Evolutionary conservation across 2,888 invertebrate species (phyloP).

Genomic region (Philopedon plagiatum): DNA sequence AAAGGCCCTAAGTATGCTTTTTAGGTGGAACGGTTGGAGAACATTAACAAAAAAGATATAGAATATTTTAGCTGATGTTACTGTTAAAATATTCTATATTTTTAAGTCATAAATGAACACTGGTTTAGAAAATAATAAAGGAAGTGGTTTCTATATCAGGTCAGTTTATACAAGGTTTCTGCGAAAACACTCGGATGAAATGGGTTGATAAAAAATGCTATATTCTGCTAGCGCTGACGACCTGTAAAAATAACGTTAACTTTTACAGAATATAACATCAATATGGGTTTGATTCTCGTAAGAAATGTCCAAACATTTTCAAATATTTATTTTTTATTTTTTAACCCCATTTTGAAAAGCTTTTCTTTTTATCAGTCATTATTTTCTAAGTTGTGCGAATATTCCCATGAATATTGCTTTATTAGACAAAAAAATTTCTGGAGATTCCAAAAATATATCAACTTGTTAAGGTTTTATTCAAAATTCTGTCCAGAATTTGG

Average conservation of each 20-base stretch:
- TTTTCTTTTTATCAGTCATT: too few species aligned
- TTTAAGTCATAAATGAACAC: not conserved
- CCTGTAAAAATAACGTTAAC: conserved; percentile 7
- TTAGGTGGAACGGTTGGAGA: not conserved
- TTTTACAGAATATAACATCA: conserved; percentile 6
- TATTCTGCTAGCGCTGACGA: conserved; percentile 9
- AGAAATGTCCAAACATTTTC: conserved; percentile 5
- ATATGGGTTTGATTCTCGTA: not conserved
- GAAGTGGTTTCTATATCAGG: not conserved
- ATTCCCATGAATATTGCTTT: too few species aligned
- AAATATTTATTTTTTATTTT: too few species aligned
- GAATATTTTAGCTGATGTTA: not conserved
- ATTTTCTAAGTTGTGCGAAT: too few species aligned
- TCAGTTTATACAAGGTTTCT: not conserved
- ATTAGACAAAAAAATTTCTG: too few species aligned
- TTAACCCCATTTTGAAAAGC: too few species aligned
- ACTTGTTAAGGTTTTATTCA: too few species aligned
- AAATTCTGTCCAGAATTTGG: too few species aligned
- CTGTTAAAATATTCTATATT: conserved; percentile 3
- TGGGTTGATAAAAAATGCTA: conserved; percentile 4
- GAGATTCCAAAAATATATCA: too few species aligned
- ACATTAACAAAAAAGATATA: conserved; percentile 10
- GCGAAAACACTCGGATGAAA: conserved; percentile 12
- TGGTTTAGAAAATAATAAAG: not conserved
- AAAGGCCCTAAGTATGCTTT: not conserved